Evolutionary conservation across 2,888 invertebrate genomes (phyloP).

Genomic region (Malthinus seriepunctatus): DNA sequence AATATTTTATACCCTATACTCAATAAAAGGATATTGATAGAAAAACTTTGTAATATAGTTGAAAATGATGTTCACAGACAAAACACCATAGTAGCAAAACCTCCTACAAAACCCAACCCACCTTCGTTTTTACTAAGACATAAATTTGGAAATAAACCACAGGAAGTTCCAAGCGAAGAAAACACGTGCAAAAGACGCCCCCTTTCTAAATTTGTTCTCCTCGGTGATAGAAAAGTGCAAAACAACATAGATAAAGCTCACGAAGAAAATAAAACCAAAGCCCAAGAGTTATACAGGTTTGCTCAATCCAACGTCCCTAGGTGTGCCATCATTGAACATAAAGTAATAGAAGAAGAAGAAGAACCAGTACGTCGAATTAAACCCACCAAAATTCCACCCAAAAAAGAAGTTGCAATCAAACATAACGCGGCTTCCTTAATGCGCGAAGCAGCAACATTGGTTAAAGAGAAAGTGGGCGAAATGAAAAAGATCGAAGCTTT

Average conservation of each 20-base stretch:
- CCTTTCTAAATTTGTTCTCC: conserved; percentile 38
- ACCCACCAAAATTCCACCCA: conserved; percentile 22
- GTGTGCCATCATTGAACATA: conserved; percentile 31
- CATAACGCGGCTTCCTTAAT: conserved; percentile 58
- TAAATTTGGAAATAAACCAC: too few relatives aligned
- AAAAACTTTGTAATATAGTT: conserved; percentile 29
- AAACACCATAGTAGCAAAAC: conserved; percentile 7
- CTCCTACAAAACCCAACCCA: conserved; percentile 36
- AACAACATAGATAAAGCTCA: conserved; percentile 34
- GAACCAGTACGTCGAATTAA: conserved; percentile 19
- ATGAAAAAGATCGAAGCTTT: conserved; percentile 59
- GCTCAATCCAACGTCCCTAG: conserved; percentile 38
- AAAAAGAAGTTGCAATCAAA: conserved; percentile 49
- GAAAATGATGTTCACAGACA: conserved; percentile 15
- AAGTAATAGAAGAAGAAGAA: conserved; percentile 13
- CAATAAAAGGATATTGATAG: conserved; percentile 40
- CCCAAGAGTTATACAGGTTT: conserved; percentile 36
- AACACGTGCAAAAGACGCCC: conserved; percentile 27
- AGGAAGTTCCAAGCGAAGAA: conserved; percentile 26
- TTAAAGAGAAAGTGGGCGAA: conserved; percentile 57
- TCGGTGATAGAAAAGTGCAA: conserved; percentile 24
- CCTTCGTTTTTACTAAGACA: conserved; percentile 19
- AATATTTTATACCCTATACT: conserved; percentile 58
- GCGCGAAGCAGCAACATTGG: conserved; percentile 58
- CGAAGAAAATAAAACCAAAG: conserved; percentile 38